phyloP scores from a whole-genome alignment of 2,888 invertebrate species.

The Chloroclysta siterata region DNA sequence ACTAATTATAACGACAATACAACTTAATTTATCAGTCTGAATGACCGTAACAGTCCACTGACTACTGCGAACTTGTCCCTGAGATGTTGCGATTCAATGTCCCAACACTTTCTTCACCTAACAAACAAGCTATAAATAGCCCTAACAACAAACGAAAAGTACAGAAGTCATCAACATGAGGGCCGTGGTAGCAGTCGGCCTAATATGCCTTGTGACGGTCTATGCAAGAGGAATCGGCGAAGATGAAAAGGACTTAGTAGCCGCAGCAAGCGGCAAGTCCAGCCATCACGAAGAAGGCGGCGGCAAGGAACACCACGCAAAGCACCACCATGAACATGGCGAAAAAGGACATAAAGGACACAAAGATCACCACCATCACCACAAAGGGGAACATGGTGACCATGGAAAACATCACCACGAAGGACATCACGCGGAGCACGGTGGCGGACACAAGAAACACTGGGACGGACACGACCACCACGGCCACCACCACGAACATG shows the following conservation, averaged over 20 bases:
- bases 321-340: conserved; percentile 77
- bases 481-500: conserved; percentile 76
- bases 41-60: conserved; percentile 69
- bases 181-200: conserved; percentile 67
- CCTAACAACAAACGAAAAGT: conserved; percentile 49
- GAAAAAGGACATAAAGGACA: conserved; percentile 77
- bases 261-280: conserved; percentile 71
- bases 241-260: conserved; percentile 72
- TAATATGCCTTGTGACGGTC: conserved; percentile 73
- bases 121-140: conserved; percentile 73
- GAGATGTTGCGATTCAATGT: conserved; percentile 66
- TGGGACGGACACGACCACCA: conserved; percentile 75
- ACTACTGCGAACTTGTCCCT: conserved; percentile 63
- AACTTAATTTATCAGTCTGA: conserved; percentile 51
- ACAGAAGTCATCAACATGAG: conserved; percentile 74
- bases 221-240: conserved; percentile 69
- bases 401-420: conserved; percentile 77
- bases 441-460: conserved; percentile 76
- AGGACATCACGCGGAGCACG: conserved; percentile 75
- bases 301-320: conserved; percentile 73
- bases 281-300: conserved; percentile 74
- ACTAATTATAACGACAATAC: conserved; percentile 48
- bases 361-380: conserved; percentile 79
- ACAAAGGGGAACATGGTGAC: conserved; percentile 75
- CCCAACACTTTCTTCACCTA: conserved; percentile 75